Conservation (phyloP, 2,888 invertebrate species). For the Linnaemya tessellans region DNA sequence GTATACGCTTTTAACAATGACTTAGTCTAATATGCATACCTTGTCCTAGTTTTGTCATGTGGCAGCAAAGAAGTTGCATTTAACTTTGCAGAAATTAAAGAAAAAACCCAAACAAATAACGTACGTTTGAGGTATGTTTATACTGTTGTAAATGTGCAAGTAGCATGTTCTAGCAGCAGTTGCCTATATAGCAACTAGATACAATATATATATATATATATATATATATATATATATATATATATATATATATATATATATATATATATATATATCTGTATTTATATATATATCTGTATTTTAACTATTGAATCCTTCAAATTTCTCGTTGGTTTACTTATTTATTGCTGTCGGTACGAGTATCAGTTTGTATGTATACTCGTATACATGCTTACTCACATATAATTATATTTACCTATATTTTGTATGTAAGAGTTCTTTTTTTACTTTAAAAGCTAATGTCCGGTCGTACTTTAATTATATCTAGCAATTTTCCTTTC, state of each 20-base stretch:
- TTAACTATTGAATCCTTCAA: constrained; percentile 43
- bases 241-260: no score
- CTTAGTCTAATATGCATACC: constrained; percentile 72
- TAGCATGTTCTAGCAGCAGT: neutral
- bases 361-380: neutral
- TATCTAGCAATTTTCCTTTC: constrained; percentile 39
- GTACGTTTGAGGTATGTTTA: neutral
- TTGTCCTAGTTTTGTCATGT: constrained; percentile 72
- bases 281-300: constrained; percentile 15
- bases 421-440: neutral
- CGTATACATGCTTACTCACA: neutral
- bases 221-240: no score
- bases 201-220: no score
- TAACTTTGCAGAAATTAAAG: constrained; percentile 14
- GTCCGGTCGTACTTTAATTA: constrained; percentile 65
- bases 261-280: no score
- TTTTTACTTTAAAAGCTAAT: constrained; percentile 60
- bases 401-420: neutral
- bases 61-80: constrained; percentile 39
- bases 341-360: neutral
- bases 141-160: constrained; percentile 19
- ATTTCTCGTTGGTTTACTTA: constrained; percentile 45
- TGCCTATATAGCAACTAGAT: constrained; percentile 18
- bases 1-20: constrained; percentile 51
- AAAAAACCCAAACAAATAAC: constrained; percentile 12